Percentiles rank a stretch among this genome's conserved stretches.
Conservation (phyloP, 2,888 invertebrate species). For the Ectemnius continuus region DNA sequence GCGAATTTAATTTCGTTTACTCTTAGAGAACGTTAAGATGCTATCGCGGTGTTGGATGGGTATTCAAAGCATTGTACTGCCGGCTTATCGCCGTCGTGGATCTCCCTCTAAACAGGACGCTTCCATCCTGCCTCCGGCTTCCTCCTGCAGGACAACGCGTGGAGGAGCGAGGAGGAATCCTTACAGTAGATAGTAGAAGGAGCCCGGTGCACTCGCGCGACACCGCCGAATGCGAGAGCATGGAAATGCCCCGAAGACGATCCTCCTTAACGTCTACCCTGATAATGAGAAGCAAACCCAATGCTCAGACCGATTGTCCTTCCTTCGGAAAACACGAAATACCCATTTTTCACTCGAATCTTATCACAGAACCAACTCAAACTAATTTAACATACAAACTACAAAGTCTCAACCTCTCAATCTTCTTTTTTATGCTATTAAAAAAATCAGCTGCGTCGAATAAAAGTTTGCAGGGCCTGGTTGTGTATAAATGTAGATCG, state of each 20-base stretch:
- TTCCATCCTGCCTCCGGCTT: constrained; percentile 55
- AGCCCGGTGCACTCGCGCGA: constrained; percentile 25
- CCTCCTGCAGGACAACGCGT: constrained; percentile 37
- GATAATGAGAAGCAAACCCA: constrained; percentile 9
- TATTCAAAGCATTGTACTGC: constrained; percentile 74
- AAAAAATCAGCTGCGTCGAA: too few species aligned
- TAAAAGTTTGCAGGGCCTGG: too few species aligned
- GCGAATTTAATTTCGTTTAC: constrained; percentile 74
- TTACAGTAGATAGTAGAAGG: constrained; percentile 47
- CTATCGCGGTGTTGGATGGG: constrained; percentile 72
- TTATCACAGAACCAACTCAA: too few species aligned
- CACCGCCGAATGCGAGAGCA: neutral
- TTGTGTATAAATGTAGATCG: too few species aligned
- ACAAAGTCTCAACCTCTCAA: too few species aligned
- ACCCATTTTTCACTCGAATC: too few species aligned
- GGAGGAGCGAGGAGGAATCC: constrained; percentile 31
- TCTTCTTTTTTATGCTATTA: too few species aligned
- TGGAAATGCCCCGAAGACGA: too few species aligned
- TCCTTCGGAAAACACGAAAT: too few species aligned
- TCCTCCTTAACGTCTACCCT: constrained; percentile 37
- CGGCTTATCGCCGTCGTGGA: constrained; percentile 70
- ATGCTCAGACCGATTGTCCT: too few species aligned
- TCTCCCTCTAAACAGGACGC: constrained; percentile 71
- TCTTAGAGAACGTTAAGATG: constrained; percentile 73
- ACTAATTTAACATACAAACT: too few species aligned